These are phyloP conservation scores for Manis crassicaudata DNA, from an alignment of 2,797 vertebrate genomes.

Conservation along the genomic window DNA sequence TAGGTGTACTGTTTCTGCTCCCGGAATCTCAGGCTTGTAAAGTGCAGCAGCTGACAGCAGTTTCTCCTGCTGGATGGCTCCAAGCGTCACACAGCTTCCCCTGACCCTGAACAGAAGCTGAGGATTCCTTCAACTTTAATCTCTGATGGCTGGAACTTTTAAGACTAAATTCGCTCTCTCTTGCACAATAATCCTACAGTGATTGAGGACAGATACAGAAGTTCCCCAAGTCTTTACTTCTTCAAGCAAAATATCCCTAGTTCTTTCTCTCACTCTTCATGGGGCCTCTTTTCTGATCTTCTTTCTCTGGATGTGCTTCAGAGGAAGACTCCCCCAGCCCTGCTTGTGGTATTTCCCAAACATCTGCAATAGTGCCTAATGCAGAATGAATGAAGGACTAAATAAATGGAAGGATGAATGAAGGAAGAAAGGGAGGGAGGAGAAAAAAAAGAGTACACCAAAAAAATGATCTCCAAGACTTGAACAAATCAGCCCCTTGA, in stretches of 20 bases:
- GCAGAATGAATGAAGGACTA: neutral
- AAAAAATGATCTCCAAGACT: neutral
- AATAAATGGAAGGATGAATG: neutral
- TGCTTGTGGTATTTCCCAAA: neutral
- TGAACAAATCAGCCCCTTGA: neutral
- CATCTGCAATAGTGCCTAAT: neutral
- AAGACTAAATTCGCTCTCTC: neutral
- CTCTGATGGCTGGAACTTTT: neutral
- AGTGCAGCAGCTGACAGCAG: neutral
- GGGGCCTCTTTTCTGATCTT: neutral
- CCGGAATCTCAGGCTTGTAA: neutral
- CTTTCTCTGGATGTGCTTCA: neutral
- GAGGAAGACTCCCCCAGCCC: neutral
- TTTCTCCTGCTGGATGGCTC: neutral
- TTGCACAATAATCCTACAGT: neutral
- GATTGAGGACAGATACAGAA: neutral
- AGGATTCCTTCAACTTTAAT: neutral
- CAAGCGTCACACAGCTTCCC: neutral
- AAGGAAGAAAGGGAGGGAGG: neutral
- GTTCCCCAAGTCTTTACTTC: neutral
- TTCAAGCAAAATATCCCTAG: neutral
- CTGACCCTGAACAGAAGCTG: neutral
- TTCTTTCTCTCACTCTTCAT: neutral
- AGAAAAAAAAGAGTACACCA: neutral
- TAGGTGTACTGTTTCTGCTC: neutral